Percentiles rank a stretch among this genome's conserved stretches.
These are phyloP conservation scores for Montipora foliosa DNA, from an alignment of 64 coral and sea anemone species.

Conservation along the genomic window DNA sequence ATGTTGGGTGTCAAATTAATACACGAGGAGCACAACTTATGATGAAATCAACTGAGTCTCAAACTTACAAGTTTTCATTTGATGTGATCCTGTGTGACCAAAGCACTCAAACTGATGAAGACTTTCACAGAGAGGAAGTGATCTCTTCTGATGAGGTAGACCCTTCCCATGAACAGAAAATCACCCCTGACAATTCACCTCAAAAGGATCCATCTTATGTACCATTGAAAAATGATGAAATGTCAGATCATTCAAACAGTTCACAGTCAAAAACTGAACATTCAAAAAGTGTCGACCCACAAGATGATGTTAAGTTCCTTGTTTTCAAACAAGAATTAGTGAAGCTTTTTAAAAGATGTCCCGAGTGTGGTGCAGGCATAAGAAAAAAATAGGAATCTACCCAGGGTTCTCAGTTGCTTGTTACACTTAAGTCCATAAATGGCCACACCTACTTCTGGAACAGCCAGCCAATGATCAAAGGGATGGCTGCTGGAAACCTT, in stretches of 20 bases:
- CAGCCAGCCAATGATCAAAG: constrained; percentile 33
- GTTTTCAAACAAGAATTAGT: constrained; percentile 29
- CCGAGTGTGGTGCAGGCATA: constrained; percentile 26
- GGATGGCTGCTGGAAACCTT: constrained; percentile 69
- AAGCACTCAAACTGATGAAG: background rate
- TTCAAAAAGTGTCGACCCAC: background rate
- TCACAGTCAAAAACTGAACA: constrained; percentile 24
- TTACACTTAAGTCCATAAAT: too few relatives aligned
- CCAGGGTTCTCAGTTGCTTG: background rate
- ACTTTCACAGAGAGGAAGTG: background rate
- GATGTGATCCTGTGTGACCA: background rate
- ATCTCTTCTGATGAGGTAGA: background rate
- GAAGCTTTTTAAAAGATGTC: constrained; percentile 37
- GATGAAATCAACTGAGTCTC: background rate
- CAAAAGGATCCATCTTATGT: background rate
- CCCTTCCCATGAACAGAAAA: background rate
- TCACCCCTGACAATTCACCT: background rate
- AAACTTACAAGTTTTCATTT: background rate
- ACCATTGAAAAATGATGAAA: background rate
- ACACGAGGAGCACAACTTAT: background rate
- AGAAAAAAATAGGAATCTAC: background rate
- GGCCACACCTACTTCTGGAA: constrained; percentile 8
- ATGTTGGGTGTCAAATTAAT: constrained; percentile 8
- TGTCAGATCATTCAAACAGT: background rate
- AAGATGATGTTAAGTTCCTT: constrained; percentile 52